phyloP scores from a whole-genome alignment of 2,888 invertebrate genomes.

The Gastrophysa polygoni region DNA sequence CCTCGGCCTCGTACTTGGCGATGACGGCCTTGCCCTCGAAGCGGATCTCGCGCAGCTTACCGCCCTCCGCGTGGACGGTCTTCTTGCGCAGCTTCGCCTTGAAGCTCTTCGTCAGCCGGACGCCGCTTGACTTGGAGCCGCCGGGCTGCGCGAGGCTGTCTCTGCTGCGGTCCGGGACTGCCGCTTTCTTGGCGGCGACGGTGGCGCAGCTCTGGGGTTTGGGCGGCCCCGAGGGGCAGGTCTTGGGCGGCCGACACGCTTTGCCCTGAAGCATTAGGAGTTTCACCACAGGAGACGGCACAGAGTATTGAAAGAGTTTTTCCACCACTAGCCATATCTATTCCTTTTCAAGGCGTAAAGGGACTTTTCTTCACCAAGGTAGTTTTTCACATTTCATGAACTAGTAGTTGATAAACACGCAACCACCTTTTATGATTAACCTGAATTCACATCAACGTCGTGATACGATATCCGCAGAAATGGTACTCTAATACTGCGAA shows the following conservation, averaged over 20 bases:
- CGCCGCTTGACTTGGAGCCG: slow-evolving; percentile 43
- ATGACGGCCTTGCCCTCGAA: slow-evolving; percentile 54
- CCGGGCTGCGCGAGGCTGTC: slow-evolving; percentile 52
- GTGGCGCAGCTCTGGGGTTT: slow-evolving; percentile 33
- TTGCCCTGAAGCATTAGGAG: slow-evolving; percentile 54
- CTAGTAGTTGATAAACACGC: no score
- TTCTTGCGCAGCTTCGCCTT: slow-evolving; percentile 41
- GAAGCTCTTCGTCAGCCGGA: slow-evolving; percentile 42
- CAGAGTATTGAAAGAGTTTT: no score
- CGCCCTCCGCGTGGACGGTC: slow-evolving; percentile 27
- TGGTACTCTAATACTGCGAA: no score
- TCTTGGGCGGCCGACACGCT: slow-evolving; percentile 45
- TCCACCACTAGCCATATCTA: no score
- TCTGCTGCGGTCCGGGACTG: no score
- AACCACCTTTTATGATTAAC: no score
- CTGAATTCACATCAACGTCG: no score
- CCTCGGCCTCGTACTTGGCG: slow-evolving; percentile 50
- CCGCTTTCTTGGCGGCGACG: no score
- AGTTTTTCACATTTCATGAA: no score
- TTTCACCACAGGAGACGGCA: slow-evolving; percentile 51
- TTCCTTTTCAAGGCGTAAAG: no score
- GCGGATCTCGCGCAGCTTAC: slow-evolving; percentile 54
- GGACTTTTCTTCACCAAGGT: no score
- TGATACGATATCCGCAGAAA: no score
- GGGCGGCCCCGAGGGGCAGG: slow-evolving; percentile 42